Percentiles rank a stretch among this genome's conserved stretches.
Evolutionary conservation across 1,140 invertebrate genomes (phyloP).

Genomic region (Lerema accius): DNA sequence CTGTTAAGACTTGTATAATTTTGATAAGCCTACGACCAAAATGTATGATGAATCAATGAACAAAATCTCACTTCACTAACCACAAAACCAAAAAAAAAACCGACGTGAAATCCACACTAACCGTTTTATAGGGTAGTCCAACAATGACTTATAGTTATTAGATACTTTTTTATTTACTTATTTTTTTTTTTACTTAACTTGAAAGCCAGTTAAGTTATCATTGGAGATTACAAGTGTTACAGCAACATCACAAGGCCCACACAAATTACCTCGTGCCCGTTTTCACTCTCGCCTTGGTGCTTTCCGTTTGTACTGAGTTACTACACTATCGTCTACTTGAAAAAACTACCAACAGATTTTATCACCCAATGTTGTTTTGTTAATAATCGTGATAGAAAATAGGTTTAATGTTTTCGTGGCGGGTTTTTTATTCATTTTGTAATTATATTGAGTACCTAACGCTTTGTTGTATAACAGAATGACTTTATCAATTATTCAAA

Average conservation of each 20-base stretch:
- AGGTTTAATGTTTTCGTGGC: neutral
- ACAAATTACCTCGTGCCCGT: neutral
- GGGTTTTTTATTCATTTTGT: neutral
- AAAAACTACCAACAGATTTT: neutral
- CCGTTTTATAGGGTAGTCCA: too few relatives aligned
- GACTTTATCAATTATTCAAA: too few relatives aligned
- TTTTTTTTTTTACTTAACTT: too few relatives aligned
- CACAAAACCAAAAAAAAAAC: too few relatives aligned
- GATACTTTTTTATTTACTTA: too few relatives aligned
- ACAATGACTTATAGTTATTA: too few relatives aligned
- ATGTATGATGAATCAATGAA: too few relatives aligned
- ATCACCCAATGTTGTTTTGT: neutral
- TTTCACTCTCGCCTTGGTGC: neutral
- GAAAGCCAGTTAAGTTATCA: neutral
- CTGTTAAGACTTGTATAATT: too few relatives aligned
- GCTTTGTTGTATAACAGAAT: neutral
- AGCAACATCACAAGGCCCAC: neutral
- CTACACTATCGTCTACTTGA: neutral
- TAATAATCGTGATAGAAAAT: neutral
- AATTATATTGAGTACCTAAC: neutral
- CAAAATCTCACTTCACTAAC: too few relatives aligned
- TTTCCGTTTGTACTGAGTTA: slow-evolving; percentile 1
- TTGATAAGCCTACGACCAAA: too few relatives aligned
- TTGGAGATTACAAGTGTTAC: neutral
- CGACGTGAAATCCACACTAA: too few relatives aligned